These are phyloP conservation scores for Eretmochelys imbricata DNA, from an alignment of 2,113 vertebrate genomes.

Conservation along the genomic window DNA sequence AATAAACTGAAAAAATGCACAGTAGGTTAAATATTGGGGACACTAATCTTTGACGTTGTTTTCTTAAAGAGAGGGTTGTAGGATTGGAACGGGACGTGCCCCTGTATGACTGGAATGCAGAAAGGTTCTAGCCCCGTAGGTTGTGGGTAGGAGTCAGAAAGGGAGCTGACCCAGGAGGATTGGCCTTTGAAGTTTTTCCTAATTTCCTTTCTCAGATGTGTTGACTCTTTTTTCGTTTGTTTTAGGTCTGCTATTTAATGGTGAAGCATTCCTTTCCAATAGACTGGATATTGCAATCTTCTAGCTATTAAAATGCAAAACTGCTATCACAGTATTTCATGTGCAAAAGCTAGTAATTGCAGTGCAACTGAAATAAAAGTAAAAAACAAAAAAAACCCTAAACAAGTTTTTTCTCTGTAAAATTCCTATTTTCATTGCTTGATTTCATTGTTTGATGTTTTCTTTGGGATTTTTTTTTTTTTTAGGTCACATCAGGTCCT, in stretches of 20 bases:
- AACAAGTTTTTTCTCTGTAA: background rate
- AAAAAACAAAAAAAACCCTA: background rate
- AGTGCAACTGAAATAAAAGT: background rate
- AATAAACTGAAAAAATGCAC: background rate
- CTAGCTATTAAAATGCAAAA: background rate
- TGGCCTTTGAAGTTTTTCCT: background rate
- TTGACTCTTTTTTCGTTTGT: background rate
- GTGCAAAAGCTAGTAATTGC: background rate
- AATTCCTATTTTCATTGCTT: background rate
- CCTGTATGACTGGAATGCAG: background rate
- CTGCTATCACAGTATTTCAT: background rate
- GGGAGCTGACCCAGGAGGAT: background rate
- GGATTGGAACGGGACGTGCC: background rate
- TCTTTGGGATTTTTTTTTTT: background rate
- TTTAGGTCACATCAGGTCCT: constrained; percentile 75
- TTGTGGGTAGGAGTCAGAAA: background rate
- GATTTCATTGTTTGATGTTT: background rate
- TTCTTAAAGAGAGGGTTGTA: background rate
- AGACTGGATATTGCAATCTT: background rate
- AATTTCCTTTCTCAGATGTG: background rate
- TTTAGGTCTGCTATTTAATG: constrained; percentile 4
- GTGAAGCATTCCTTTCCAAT: background rate
- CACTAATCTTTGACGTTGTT: background rate
- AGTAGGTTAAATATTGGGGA: background rate
- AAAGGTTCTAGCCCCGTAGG: background rate